These are phyloP conservation scores for Geodia barretti DNA, from an alignment of 37 sponge, comb jelly and placozoan genomes.

Conservation along the genomic window DNA sequence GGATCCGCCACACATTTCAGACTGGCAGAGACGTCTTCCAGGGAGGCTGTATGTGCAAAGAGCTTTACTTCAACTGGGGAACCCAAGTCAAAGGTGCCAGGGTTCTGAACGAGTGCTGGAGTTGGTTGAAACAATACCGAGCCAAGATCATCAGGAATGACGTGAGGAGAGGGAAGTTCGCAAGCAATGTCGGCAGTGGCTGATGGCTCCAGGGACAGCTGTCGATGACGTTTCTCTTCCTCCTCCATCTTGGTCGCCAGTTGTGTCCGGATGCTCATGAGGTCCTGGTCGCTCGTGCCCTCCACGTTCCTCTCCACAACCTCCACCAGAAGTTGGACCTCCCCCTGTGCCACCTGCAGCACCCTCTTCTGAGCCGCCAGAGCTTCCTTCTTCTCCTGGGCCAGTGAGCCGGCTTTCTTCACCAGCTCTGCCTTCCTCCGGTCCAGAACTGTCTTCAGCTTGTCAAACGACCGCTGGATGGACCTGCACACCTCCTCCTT, in stretches of 20 bases:
- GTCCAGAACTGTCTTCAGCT: conserved; percentile 16
- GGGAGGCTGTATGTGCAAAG: no score
- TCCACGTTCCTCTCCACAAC: conserved; percentile 16
- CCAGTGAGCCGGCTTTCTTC: neutral
- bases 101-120: no score
- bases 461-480: conserved; percentile 21
- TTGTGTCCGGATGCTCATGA: neutral
- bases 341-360: neutral
- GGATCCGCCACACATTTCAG: no score
- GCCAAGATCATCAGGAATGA: no score
- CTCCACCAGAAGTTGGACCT: conserved; percentile 23
- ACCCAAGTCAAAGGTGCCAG: no score
- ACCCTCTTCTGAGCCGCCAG: conserved; percentile 25
- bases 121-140: no score
- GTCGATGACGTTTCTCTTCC: no score
- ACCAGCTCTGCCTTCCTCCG: conserved; percentile 11
- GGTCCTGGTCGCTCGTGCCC: conserved; percentile 23
- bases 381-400: neutral
- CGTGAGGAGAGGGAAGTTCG: no score
- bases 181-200: no score
- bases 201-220: no score
- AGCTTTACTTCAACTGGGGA: no score
- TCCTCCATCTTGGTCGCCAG: neutral
- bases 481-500: neutral
- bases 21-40: no score